Conservation (phyloP, 2,888 invertebrate species). For the Lysandra coridon region DNA sequence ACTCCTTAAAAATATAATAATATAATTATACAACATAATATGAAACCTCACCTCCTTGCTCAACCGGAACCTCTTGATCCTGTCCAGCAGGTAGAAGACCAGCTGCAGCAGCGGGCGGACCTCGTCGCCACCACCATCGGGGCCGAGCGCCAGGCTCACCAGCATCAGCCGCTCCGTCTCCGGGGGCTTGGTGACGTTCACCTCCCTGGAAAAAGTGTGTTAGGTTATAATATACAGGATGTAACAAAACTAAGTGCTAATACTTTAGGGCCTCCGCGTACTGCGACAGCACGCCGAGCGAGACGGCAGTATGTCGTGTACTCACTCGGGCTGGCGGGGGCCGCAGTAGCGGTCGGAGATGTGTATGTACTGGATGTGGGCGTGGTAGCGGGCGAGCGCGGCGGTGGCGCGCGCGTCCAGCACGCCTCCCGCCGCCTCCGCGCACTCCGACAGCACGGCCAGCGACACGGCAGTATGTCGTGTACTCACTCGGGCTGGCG, state of each 20-base stretch:
- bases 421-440: conserved; percentile 91
- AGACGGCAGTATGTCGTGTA: conserved; percentile 39
- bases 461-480: conserved; percentile 82
- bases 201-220: conserved; percentile 71
- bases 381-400: conserved; percentile 89
- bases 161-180: conserved; percentile 90
- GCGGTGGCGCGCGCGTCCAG: conserved; percentile 90
- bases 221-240: neutral
- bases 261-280: too few relatives aligned
- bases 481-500: conserved; percentile 91
- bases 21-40: too few relatives aligned
- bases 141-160: conserved; percentile 87
- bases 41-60: conserved; percentile 89
- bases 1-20: too few relatives aligned
- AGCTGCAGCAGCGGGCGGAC: conserved; percentile 91
- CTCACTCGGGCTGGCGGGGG: conserved; percentile 93
- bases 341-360: conserved; percentile 98
- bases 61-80: conserved; percentile 91
- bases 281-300: too few relatives aligned
- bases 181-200: conserved; percentile 84
- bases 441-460: conserved; percentile 92
- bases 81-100: conserved; percentile 96
- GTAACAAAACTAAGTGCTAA: too few relatives aligned
- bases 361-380: conserved; percentile 96
- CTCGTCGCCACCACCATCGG: conserved; percentile 86